phyloP scores from a whole-genome alignment of 2,797 vertebrate genomes.

The Lithobates pipiens region DNA sequence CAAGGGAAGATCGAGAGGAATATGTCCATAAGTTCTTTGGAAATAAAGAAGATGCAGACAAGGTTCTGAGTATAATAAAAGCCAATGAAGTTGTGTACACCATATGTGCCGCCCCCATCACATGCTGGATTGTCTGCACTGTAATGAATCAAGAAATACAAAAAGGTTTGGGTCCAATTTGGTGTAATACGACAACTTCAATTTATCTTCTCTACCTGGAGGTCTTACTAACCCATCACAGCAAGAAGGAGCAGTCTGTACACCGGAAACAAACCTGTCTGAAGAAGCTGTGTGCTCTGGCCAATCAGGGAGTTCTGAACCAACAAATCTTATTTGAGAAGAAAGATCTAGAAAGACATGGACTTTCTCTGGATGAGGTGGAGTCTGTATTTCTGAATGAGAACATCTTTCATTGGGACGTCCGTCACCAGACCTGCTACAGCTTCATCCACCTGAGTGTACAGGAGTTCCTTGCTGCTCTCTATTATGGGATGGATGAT shows the following conservation, averaged over 20 bases:
- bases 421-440: no score
- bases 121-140: no score
- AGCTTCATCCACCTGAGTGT: conserved; percentile 61
- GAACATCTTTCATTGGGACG: conserved; percentile 53
- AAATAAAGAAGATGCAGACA: no score
- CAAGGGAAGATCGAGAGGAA: no score
- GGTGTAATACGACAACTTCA: not conserved
- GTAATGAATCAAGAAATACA: conserved; percentile 5
- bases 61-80: no score
- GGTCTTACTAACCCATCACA: no score
- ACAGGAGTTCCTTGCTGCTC: conserved; percentile 67
- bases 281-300: conserved; percentile 47
- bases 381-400: conserved; percentile 58
- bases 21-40: no score
- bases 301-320: conserved; percentile 59
- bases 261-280: not conserved
- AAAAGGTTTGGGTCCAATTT: not conserved
- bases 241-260: not conserved
- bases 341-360: conserved; percentile 62
- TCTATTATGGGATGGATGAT: conserved; percentile 56
- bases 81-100: no score
- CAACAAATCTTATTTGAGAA: conserved; percentile 63
- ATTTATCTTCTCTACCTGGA: not conserved
- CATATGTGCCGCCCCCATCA: no score
- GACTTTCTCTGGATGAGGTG: conserved; percentile 57